Evolutionary conservation across 2,888 invertebrate species (phyloP).

Genomic region (Onchidella celtica): DNA sequence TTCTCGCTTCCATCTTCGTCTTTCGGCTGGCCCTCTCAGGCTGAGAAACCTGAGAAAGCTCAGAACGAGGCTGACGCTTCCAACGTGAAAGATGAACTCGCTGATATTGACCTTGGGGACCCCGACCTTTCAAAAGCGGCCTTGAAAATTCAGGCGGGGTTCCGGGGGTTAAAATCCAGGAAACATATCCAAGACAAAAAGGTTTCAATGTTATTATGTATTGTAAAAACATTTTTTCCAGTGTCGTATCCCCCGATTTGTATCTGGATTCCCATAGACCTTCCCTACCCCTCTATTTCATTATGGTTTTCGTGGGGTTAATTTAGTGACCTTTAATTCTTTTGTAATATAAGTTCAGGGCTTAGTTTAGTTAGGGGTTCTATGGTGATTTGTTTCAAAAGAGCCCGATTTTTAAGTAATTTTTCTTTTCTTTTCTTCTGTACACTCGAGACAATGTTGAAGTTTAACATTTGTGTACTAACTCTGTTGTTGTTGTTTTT

Average conservation of each 20-base stretch:
- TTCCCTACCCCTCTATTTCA: not conserved
- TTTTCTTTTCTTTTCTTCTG: too few relatives aligned
- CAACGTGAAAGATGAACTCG: constrained; percentile 59
- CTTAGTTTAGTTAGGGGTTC: too few relatives aligned
- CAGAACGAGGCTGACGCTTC: not conserved
- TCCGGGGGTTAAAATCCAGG: constrained; percentile 69
- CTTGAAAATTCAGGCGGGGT: constrained; percentile 77
- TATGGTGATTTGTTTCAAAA: too few relatives aligned
- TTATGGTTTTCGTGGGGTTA: not conserved
- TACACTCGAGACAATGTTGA: too few relatives aligned
- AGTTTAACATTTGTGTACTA: too few relatives aligned
- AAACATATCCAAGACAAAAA: constrained; percentile 55
- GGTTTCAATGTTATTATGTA: constrained; percentile 3
- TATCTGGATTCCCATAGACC: not conserved
- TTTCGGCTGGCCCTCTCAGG: not conserved
- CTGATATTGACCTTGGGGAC: constrained; percentile 77
- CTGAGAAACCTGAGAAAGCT: too few relatives aligned
- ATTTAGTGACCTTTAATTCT: not conserved
- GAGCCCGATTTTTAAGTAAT: too few relatives aligned
- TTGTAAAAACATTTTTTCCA: not conserved
- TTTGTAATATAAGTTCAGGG: not conserved
- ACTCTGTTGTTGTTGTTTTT: too few relatives aligned
- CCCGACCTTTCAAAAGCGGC: constrained; percentile 77
- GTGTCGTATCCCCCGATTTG: not conserved
- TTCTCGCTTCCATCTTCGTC: too few relatives aligned